Base-by-base conservation (phyloP, 2,888 invertebrate genomes). In the Sinelater perroti region DNA sequence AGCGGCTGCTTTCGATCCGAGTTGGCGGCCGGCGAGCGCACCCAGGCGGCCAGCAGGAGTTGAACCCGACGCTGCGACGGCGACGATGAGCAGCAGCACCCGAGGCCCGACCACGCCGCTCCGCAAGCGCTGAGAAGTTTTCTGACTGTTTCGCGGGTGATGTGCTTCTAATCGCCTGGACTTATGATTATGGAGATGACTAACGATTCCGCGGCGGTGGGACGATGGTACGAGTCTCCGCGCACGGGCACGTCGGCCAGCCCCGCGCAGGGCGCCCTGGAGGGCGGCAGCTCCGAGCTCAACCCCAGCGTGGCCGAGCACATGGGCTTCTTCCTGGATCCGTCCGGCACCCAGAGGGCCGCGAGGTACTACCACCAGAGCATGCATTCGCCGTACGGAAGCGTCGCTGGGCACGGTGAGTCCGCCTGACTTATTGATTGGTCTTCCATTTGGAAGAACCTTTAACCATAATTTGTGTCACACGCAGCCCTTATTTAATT, bases 121-220 rank as follows among this genome's bases (percentile, higher is more conserved):
- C 8, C 40, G n/a, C 14, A 35, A 8, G 35, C 14, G 16, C 28
- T 26, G 17, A 8, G 16, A 24, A 13, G 14, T 28, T n/a, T 13
- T 17, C 14, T 49, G 28, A 52, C 30, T 18, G 42, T 55, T 31
- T 40, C 36, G 60, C 50, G 57, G 54, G 61, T 61, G 57, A 61
- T 54, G 61, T 61, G 61, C 42, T 50, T 28, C 38, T 38, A 54
- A 50, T 54, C 46, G 54, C 36, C 11, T 44, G 16, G 64, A 69
- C 69, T 38, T 57, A 77, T 76, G 77, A 78, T 76, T 75, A 80
- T 80, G 80, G 79, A 80, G 78, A 79, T 79, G 79, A 76, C 78
- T 64, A 78, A 77, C 70, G 78, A 78, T 66, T 70, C 75, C 61
- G 73, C 75, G 66, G 76, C 75, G 65, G 76, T 78, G 61, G 78